Base-by-base conservation (phyloP, 2,113 vertebrate species). In the Ammodytes marinus region DNA sequence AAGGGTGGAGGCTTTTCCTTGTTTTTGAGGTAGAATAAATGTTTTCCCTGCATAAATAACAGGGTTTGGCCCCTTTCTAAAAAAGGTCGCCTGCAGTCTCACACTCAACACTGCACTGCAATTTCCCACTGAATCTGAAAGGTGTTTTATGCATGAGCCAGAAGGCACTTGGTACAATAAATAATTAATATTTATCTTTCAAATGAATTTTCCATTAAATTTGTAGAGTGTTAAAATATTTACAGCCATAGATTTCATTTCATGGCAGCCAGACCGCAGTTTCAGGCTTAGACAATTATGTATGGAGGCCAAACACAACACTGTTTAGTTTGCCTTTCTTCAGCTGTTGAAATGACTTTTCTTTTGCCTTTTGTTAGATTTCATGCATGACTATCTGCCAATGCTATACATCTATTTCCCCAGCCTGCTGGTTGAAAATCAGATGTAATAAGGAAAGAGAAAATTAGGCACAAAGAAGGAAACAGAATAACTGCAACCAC, bases 141-240 rank as follows among this genome's bases (percentile, higher is more conserved):
- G 85, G 87, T 92, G 89, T 92, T 94, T 92, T 87, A 93, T 93
- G 91, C 90, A 91, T 93, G 88, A 94, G 86, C 85, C 70, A 89
- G 80, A 79, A 86, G 85, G 85, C 91, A 83, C 84, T 91, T 84
- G 87, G 89, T 84, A 86, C 65, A 79, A 93, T 94, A 86, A 93
- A 95, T 94, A 94, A 93, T 94, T 93, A 77, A 94, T 92, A 92
- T 93, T 94, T 92, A 92, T 93, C 92, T 93, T 93, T 88, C 85
- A 90, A 93, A 93, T 92, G 78, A 93, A 91, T 86, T 94, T 89
- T 91, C 84, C 87, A 92, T 92, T 90, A 90, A 91, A 91, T 93
- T 88, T 89, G 86, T 83, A 91, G 86, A 87, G 84, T 72, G 83
- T 77, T 94, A 69, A 95, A 95, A 94, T 92, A 94, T 95, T 94